Evolutionary conservation across 2,888 invertebrate species (phyloP), one percentile per base, ranked within the genome.

Genomic region (Eucera pruinosa): DNA sequence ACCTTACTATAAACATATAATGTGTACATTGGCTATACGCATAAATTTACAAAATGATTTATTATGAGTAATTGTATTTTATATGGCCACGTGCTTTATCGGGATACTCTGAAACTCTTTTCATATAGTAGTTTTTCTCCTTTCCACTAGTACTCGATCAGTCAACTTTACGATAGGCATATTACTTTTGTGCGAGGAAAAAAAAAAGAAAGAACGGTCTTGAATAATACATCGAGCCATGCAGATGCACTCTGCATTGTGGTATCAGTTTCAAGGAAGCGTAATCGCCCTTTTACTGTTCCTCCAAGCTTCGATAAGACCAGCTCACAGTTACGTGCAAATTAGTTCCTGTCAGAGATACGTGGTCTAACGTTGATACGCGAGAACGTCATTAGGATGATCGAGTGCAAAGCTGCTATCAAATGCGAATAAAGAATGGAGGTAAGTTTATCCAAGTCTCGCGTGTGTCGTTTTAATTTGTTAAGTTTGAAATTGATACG

Each of bases 171-270:
- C 67, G 82, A 82, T 78, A 65, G 68, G 62, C 73, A 60, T 71
- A 27, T 75, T 81, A 75, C 68, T 72, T 78, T 78, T 72, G 62
- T 52, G 52, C 25, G 55, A 25, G 23, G 23, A 39, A 54, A 47
- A 78, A 78, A 71, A 67, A 55, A 41, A 50, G 54, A 68, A 23
- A 9, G 48, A 50, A 45, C 41, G 33, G 48, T 60, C 48, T 39
- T 85, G 85, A 85, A 84, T 84, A 84, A 84, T 80, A 78, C 82
- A 80, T 84, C 30, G 68, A 50, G 41, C 61, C 64, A 41, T 65
- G 72, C 73, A 77, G 77, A 81, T 81, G 79, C 79, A 83, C 64
- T 67, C 62, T 20, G 62, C 60, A 25, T 54, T 25, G 43, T 15
- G 45, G 45, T 79, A 81, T 83, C 81, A 78, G 54, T 77, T 64